These are phyloP conservation scores for Arizona elegans DNA, from an alignment of 2,113 vertebrate genomes.

Conservation along the genomic window DNA sequence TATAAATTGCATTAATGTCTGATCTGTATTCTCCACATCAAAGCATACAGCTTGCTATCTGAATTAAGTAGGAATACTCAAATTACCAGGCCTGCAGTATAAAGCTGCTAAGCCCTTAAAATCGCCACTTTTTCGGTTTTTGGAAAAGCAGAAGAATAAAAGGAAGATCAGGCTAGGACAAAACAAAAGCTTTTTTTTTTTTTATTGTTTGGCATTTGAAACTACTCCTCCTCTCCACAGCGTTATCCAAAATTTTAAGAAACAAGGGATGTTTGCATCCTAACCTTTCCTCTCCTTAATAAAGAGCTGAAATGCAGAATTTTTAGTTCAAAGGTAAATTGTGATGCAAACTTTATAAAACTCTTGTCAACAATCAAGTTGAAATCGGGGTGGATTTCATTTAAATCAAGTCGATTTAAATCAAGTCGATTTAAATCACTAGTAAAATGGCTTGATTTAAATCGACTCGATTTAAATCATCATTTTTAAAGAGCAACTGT, in stretches of 20 bases:
- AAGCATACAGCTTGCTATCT: not conserved
- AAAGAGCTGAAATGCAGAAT: not conserved
- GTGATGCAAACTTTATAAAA: not conserved
- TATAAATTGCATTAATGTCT: not conserved
- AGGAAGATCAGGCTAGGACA: not conserved
- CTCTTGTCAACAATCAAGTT: not conserved
- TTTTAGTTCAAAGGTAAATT: not conserved
- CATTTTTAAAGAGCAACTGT: too few relatives aligned
- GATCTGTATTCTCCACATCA: not conserved
- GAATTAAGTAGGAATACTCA: not conserved
- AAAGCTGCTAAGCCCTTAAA: not conserved
- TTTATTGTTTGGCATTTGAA: not conserved
- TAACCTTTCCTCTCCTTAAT: not conserved
- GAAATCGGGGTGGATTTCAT: too few relatives aligned
- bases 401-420: too few relatives aligned
- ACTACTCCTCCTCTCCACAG: not conserved
- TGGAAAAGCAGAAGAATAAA: not conserved
- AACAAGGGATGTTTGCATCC: not conserved
- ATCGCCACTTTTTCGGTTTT: not conserved
- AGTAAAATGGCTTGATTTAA: too few relatives aligned
- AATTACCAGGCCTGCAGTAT: not conserved
- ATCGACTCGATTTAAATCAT: too few relatives aligned
- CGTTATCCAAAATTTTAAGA: not conserved
- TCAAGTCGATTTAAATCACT: too few relatives aligned
- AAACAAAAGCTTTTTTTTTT: not conserved